Conservation (phyloP, 2,113 vertebrate genomes). For the Melospiza melodia region DNA sequence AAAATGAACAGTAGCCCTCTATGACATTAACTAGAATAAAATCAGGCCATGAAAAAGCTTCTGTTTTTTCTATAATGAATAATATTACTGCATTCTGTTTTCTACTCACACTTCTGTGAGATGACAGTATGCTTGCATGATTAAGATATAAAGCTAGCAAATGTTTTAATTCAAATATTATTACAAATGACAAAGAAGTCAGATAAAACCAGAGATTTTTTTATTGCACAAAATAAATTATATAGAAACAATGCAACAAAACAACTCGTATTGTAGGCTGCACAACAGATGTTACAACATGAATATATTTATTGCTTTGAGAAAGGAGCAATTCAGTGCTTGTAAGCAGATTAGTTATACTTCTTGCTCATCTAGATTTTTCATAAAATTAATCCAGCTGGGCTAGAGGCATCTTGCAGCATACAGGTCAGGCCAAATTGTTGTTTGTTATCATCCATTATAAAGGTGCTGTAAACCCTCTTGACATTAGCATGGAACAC, state of each 20-base stretch:
- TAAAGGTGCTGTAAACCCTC: slow-evolving; percentile 40
- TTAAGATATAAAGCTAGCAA: not conserved
- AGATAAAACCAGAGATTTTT: slow-evolving; percentile 66
- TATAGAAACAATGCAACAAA: slow-evolving; percentile 73
- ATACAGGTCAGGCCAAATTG: slow-evolving; percentile 19
- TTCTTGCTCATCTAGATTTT: slow-evolving; percentile 65
- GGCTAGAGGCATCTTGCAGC: slow-evolving; percentile 71
- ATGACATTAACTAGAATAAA: not conserved
- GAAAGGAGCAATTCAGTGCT: slow-evolving; percentile 72
- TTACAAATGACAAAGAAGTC: slow-evolving; percentile 40
- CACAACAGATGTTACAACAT: slow-evolving; percentile 69
- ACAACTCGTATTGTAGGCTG: slow-evolving; percentile 58
- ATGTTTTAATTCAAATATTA: slow-evolving; percentile 10
- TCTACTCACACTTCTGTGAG: not conserved
- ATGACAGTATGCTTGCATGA: not conserved
- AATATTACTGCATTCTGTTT: not conserved
- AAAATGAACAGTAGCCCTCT: not conserved
- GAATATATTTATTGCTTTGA: slow-evolving; percentile 76
- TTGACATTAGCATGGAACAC: slow-evolving; percentile 39
- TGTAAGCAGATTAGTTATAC: slow-evolving; percentile 70
- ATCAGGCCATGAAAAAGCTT: not conserved
- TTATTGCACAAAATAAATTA: slow-evolving; percentile 77
- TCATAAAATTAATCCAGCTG: slow-evolving; percentile 64
- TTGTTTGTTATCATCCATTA: not conserved
- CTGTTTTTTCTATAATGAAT: not conserved